Evolutionary conservation across 2,113 vertebrate species (phyloP).

Genomic region (Petrocephalus zakoni): DNA sequence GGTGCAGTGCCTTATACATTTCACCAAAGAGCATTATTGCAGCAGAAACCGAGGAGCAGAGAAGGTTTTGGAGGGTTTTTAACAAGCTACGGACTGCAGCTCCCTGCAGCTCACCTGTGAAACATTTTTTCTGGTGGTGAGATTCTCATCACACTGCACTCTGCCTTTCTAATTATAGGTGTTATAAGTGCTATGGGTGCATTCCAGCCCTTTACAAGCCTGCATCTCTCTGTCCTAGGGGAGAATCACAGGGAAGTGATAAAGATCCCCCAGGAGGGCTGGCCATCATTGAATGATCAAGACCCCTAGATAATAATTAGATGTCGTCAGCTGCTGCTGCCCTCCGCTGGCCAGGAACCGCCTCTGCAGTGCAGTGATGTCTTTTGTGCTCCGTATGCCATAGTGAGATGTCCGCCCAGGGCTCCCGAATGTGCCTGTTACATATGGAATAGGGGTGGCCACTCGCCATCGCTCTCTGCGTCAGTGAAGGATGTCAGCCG

Average conservation of each 20-base stretch:
- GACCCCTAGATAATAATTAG: background rate
- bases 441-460: background rate
- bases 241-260: background rate
- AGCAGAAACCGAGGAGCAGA: background rate
- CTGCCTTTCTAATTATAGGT: background rate
- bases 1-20: background rate
- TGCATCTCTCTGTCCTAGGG: background rate
- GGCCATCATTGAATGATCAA: background rate
- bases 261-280: background rate
- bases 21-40: background rate
- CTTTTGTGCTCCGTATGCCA: background rate
- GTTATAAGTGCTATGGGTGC: background rate
- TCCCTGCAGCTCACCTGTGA: background rate
- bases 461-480: background rate
- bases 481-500: background rate
- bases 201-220: background rate
- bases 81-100: background rate
- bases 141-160: background rate
- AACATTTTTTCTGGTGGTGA: conserved; percentile 6
- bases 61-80: background rate
- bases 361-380: background rate
- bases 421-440: background rate
- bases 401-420: background rate
- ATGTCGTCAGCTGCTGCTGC: background rate
- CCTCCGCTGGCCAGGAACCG: background rate